Base-by-base conservation (phyloP, 2,888 invertebrate species). In the Psylliodes chrysocephalus region DNA sequence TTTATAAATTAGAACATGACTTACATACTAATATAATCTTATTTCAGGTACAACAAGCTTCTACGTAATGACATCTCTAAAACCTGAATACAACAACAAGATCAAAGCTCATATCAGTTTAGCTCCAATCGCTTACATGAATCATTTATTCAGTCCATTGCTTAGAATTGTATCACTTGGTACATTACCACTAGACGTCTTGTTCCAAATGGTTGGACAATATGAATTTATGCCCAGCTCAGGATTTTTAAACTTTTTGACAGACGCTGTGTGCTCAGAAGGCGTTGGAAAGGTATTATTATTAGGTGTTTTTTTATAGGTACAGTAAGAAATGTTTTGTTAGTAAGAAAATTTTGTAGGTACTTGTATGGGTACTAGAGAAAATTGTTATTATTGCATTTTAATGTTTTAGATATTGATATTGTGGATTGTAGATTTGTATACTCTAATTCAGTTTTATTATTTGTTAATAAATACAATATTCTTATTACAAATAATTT, bases 101-200 rank as follows among this genome's bases (percentile, higher is more conserved):
- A 85, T 92, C 3, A 84, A 84, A 51, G 85, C 87, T 0, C 88
- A 89, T 85, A 87, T 89, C 70, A 88, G 89, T 1, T 77, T 91
- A 65, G 91, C 90, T 0, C 92, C 92, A 0, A 88, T 92, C 0
- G 89, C 89, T 0, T 91, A 85, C 68, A 83, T 89, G 79, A 84
- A 83, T 10, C 82, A 89, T 67, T 85, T 87, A 70, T 81, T 79
- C 18, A 78, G 77, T 63, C 78, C 79, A 1, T 53, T 79, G 17
- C 18, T 80, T 51, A 66, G 71, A 47, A 60, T 78, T 8, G 35
- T 77, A n/a, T 67, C 78, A 0, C 68, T 67, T 19, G 74, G 76
- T 64, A 51, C 68, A 15, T 63, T 64, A 15, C 63, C 83, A 14
- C 1, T 18, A 5, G 22, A 12, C 14, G 19, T 42, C 1, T 56